phyloP scores from a whole-genome alignment of 2,888 invertebrate genomes.

The Pollenia angustigena region DNA sequence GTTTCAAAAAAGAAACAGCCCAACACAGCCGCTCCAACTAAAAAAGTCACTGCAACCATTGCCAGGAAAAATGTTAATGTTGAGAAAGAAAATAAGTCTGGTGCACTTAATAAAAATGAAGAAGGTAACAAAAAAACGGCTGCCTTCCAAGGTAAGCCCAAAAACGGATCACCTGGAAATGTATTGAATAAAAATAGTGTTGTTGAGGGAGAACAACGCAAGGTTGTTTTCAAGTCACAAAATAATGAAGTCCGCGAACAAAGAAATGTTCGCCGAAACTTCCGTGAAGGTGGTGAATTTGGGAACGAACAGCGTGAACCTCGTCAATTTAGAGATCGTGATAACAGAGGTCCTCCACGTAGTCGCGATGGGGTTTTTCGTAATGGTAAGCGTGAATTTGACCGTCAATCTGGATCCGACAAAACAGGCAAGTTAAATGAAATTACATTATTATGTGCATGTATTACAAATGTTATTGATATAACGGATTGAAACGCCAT shows the following conservation, averaged over 20 bases:
- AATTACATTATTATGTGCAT: background rate
- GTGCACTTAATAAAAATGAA: constrained; percentile 78
- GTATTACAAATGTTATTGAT: background rate
- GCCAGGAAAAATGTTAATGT: constrained; percentile 73
- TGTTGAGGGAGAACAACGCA: constrained; percentile 22
- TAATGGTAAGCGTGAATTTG: constrained; percentile 95
- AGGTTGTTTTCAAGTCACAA: constrained; percentile 19
- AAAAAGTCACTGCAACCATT: constrained; percentile 9
- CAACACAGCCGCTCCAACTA: constrained; percentile 70
- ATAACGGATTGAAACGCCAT: constrained; percentile 19
- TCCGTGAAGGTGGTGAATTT: constrained; percentile 86
- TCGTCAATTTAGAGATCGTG: constrained; percentile 83
- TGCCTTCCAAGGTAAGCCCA: constrained; percentile 4
- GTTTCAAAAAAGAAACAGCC: constrained; percentile 75
- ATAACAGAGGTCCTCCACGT: constrained; percentile 83
- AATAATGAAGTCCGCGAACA: constrained; percentile 46
- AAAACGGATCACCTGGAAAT: background rate
- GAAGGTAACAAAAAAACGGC: constrained; percentile 68
- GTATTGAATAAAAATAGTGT: background rate
- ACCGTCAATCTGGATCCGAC: constrained; percentile 97
- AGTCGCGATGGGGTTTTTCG: constrained; percentile 81
- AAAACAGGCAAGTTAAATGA: constrained; percentile 89
- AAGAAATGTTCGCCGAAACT: constrained; percentile 82
- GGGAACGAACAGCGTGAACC: constrained; percentile 81
- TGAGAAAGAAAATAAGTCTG: constrained; percentile 82